These are phyloP conservation scores for Pseudolaguvia tuberculata DNA, from an alignment of 2,113 vertebrate species.

Conservation along the genomic window DNA sequence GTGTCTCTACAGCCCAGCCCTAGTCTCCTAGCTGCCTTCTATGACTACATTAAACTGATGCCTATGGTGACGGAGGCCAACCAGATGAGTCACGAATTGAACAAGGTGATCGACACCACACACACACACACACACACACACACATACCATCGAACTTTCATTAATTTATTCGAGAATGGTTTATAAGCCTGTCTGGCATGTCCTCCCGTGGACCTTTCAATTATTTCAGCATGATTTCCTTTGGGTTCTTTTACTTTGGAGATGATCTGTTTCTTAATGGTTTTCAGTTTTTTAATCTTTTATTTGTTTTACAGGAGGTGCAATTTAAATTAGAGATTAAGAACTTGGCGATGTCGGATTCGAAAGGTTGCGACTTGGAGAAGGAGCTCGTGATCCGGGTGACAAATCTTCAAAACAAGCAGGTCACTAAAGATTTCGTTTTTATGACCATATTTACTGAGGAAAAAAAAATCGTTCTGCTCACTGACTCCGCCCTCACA, in stretches of 20 bases:
- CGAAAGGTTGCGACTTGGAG: slow-evolving; percentile 77
- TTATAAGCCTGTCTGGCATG: no score
- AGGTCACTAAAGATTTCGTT: no score
- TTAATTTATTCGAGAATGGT: neutral
- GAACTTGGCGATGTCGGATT: slow-evolving; percentile 79
- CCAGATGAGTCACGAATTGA: slow-evolving; percentile 83
- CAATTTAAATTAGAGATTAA: slow-evolving; percentile 82
- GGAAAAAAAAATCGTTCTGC: no score
- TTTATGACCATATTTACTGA: no score
- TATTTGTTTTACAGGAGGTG: slow-evolving; percentile 70
- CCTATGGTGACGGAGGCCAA: slow-evolving; percentile 82
- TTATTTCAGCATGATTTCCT: no score
- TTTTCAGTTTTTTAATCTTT: no score
- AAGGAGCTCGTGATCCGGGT: slow-evolving; percentile 80
- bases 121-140: no score
- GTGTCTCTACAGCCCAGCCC: slow-evolving; percentile 66
- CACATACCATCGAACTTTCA: no score
- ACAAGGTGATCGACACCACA: slow-evolving; percentile 76
- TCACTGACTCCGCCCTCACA: neutral
- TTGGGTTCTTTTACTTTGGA: no score
- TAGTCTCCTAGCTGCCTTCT: slow-evolving; percentile 78
- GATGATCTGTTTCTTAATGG: no score
- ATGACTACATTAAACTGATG: slow-evolving; percentile 82
- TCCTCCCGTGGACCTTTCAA: no score
- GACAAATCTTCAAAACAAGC: slow-evolving; percentile 59